phyloP scores from a whole-genome alignment of 1,140 invertebrate species.

The Potamilus streckersoni region DNA sequence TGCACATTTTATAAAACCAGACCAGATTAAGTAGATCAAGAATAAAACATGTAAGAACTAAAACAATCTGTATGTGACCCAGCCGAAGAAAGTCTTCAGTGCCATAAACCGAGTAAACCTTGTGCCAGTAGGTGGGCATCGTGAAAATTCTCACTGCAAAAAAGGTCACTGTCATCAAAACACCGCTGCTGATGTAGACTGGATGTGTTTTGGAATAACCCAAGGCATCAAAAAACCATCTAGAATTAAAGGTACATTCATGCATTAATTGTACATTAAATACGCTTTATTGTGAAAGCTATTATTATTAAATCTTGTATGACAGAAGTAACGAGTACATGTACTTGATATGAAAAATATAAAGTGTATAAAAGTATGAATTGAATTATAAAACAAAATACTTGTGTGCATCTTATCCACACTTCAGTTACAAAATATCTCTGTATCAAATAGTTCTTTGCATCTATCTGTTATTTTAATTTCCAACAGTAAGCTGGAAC shows the following conservation, averaged over 20 bases:
- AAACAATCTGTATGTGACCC: slow-evolving; percentile 51
- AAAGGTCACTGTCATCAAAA: slow-evolving; percentile 61
- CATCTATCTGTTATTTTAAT: too few species aligned
- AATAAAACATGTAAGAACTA: slow-evolving; percentile 57
- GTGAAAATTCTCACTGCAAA: slow-evolving; percentile 57
- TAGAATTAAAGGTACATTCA: slow-evolving; percentile 29
- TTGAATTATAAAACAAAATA: too few species aligned
- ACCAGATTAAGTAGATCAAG: slow-evolving; percentile 61
- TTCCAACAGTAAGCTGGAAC: too few species aligned
- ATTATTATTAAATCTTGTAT: too few species aligned
- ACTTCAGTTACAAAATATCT: too few species aligned
- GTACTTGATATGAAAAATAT: too few species aligned
- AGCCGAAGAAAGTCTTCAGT: slow-evolving; percentile 50
- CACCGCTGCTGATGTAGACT: slow-evolving; percentile 57
- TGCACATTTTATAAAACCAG: slow-evolving; percentile 63
- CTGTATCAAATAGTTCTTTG: too few species aligned
- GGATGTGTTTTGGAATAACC: slow-evolving; percentile 49
- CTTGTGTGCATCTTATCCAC: too few species aligned
- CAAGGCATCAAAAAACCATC: slow-evolving; percentile 60
- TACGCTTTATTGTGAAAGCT: too few species aligned
- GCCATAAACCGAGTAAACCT: slow-evolving; percentile 57
- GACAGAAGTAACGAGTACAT: too few species aligned
- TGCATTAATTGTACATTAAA: not conserved
- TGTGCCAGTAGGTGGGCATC: slow-evolving; percentile 61
- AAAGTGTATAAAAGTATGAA: too few species aligned